phyloP scores from a whole-genome alignment of 2,113 vertebrate species.

The Podarcis muralis region DNA sequence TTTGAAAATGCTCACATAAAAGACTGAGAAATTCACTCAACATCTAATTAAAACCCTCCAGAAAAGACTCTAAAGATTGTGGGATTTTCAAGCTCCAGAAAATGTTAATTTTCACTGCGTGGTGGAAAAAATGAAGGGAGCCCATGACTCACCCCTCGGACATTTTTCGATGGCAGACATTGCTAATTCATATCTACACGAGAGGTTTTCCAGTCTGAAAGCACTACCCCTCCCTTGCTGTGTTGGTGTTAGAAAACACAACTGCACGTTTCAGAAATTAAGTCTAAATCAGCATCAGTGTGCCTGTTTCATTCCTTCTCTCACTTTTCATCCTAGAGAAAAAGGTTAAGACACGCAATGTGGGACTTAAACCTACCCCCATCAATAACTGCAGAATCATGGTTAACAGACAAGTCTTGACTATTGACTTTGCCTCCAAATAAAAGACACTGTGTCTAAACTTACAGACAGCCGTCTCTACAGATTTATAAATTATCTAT shows the following conservation, averaged over 20 bases:
- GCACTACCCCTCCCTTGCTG: background rate
- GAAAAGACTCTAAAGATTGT: background rate
- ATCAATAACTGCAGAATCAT: conserved; percentile 13
- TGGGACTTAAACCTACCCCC: background rate
- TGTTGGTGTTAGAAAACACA: background rate
- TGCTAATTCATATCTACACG: background rate
- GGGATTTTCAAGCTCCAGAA: background rate
- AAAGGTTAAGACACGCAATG: conserved; percentile 11
- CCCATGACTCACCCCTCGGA: background rate
- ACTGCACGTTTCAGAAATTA: background rate
- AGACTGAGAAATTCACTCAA: background rate
- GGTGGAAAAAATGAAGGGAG: no score
- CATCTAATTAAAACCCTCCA: background rate
- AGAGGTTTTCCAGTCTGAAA: background rate
- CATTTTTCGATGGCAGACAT: background rate
- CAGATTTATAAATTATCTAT: conserved; percentile 17
- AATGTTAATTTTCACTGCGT: background rate
- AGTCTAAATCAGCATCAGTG: background rate
- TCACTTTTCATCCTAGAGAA: background rate
- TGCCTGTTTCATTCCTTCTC: background rate
- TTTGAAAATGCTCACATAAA: background rate
- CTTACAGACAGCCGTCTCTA: conserved; percentile 2
- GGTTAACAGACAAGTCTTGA: background rate
- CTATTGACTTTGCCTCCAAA: background rate
- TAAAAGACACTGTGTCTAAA: background rate